phyloP scores from a whole-genome alignment of 64 coral and sea anemone genomes.

The Acropora yongei region DNA sequence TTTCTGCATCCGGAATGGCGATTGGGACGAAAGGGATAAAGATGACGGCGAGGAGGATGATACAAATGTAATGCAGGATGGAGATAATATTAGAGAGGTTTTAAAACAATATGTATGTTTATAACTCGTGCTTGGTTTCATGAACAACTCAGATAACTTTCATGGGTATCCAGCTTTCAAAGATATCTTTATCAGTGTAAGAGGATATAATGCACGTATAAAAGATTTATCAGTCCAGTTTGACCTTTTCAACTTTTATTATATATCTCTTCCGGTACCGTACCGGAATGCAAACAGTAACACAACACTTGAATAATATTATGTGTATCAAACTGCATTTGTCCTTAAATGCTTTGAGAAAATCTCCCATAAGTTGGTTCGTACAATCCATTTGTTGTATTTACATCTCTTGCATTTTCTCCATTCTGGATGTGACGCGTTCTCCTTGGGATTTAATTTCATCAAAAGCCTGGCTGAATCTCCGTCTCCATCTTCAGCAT shows the following conservation, averaged over 20 bases:
- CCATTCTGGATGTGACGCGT: not conserved
- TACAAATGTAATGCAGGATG: not conserved
- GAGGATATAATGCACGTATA: no score
- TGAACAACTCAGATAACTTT: not conserved
- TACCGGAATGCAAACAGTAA: conserved; percentile 4
- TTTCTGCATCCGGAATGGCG: no score
- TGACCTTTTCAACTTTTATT: no score
- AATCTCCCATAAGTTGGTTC: not conserved
- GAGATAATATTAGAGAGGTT: not conserved
- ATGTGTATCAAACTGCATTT: conserved; percentile 8
- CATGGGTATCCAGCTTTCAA: no score
- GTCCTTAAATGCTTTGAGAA: not conserved
- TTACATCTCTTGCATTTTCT: no score
- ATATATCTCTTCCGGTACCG: no score
- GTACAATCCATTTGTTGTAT: conserved; percentile 1
- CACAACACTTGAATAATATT: not conserved
- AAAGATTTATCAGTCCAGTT: no score
- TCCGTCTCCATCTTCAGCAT: not conserved
- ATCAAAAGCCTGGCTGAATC: not conserved
- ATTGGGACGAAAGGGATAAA: no score
- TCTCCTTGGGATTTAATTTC: not conserved
- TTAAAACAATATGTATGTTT: not conserved
- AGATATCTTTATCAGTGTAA: not conserved
- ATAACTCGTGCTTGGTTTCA: not conserved
- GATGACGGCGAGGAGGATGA: not conserved